phyloP scores from a whole-genome alignment of 23 tunicate species.

The Aplidium turbinatum region DNA sequence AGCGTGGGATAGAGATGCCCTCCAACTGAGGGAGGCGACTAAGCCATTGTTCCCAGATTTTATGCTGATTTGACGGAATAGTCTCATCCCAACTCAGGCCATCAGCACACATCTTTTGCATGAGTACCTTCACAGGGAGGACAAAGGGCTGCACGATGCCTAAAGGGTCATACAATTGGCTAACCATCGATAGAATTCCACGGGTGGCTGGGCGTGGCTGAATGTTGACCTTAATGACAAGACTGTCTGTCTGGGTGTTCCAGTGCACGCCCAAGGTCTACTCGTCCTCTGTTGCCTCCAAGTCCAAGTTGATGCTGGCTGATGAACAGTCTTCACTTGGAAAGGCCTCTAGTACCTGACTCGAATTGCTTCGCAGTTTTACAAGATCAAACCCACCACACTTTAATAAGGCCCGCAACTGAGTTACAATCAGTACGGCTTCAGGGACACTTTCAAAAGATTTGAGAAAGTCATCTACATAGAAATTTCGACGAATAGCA shows the following conservation, averaged over 20 bases:
- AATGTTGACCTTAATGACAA: conserved; percentile 10
- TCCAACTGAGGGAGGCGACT: conserved; percentile 10
- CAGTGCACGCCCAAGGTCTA: conserved; percentile 22
- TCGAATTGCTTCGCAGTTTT: conserved; percentile 9
- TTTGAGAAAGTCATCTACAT: conserved; percentile 21
- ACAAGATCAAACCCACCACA: conserved; percentile 11
- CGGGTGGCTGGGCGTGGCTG: conserved; percentile 8
- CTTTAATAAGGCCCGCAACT: not conserved
- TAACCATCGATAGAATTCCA: conserved; percentile 21
- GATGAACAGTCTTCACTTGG: not conserved
- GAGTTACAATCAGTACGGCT: conserved; percentile 5
- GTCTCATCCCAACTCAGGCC: conserved; percentile 19
- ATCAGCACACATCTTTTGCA: conserved; percentile 11
- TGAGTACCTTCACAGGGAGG: conserved; percentile 12
- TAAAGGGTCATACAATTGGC: conserved; percentile 19
- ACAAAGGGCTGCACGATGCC: conserved; percentile 14
- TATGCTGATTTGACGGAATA: not conserved
- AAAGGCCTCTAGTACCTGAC: not conserved
- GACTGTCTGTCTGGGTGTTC: conserved; percentile 1
- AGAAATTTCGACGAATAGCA: not conserved
- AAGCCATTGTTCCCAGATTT: conserved; percentile 23
- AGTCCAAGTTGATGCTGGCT: not conserved
- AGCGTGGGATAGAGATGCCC: conserved; percentile 14
- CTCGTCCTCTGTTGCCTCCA: not conserved
- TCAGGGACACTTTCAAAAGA: not conserved